Conservation (phyloP, 2,797 vertebrate genomes). For the Knipowitschia caucasica region DNA sequence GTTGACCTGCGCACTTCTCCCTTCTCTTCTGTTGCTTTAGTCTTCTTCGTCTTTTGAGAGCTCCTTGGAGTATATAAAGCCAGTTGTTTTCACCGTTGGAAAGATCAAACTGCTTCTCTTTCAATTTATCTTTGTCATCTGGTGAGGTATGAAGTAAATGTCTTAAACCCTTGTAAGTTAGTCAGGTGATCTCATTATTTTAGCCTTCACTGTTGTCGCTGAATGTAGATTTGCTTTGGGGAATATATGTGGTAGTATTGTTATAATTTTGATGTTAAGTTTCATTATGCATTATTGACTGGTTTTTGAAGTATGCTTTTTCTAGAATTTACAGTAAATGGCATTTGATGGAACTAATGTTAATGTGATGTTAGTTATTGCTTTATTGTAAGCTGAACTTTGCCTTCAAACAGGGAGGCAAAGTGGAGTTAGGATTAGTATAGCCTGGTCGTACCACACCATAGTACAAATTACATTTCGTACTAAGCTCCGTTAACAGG, state of each 20-base stretch:
- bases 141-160: background rate
- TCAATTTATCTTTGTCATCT: background rate
- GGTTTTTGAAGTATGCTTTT: too few relatives aligned
- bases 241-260: too few relatives aligned
- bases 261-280: too few relatives aligned
- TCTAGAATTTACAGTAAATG: too few relatives aligned
- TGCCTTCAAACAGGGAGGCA: background rate
- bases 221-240: too few relatives aligned
- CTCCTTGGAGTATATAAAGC: background rate
- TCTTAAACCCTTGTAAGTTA: too few relatives aligned
- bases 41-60: slow-evolving; percentile 8
- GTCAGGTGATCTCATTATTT: too few relatives aligned
- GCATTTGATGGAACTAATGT: slow-evolving; percentile 1
- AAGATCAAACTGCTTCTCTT: slow-evolving; percentile 32
- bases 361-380: background rate
- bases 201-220: too few relatives aligned
- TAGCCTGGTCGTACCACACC: too few relatives aligned
- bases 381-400: background rate
- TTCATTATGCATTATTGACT: background rate
- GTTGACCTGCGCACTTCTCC: slow-evolving; percentile 18
- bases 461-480: too few relatives aligned
- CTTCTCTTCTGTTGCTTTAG: slow-evolving; percentile 1
- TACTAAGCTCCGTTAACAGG: too few relatives aligned
- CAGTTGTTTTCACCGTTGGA: slow-evolving; percentile 2
- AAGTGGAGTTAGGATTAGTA: background rate